phyloP scores from a whole-genome alignment of 2,888 invertebrate genomes.

The Luperina nickerlii region DNA sequence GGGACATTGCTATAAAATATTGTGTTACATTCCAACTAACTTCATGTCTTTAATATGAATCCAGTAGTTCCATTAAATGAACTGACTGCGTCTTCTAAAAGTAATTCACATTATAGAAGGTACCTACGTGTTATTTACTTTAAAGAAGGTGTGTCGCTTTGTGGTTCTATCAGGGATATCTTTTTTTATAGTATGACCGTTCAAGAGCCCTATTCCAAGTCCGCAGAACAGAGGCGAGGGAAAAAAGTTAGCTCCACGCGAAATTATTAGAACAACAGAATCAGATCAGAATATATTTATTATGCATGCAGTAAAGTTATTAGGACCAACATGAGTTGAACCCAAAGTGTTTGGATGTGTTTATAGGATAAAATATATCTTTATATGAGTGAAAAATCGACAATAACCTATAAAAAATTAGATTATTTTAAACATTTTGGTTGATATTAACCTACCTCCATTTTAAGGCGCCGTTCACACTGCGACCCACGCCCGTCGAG shows the following conservation, averaged over 20 bases:
- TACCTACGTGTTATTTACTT: slow-evolving; percentile 17
- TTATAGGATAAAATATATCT: background rate
- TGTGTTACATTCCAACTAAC: slow-evolving; percentile 26
- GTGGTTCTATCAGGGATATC: slow-evolving; percentile 38
- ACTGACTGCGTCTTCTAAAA: background rate
- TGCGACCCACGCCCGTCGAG: too few species aligned
- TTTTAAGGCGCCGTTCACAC: background rate
- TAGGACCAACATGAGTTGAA: background rate
- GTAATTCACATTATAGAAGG: slow-evolving; percentile 1
- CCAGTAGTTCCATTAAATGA: background rate
- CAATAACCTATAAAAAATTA: background rate
- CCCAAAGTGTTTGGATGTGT: background rate
- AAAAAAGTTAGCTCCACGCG: slow-evolving; percentile 46
- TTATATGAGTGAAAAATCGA: background rate
- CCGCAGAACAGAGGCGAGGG: slow-evolving; percentile 45
- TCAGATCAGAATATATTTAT: background rate
- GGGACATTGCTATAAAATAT: slow-evolving; percentile 26
- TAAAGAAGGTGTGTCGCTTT: slow-evolving; percentile 18
- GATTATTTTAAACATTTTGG: background rate
- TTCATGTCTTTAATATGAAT: slow-evolving; percentile 22
- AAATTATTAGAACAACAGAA: slow-evolving; percentile 65
- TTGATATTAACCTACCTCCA: background rate
- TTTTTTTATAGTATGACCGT: slow-evolving; percentile 60
- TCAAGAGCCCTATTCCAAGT: slow-evolving; percentile 59
- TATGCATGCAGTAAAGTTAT: background rate